Base-by-base conservation (phyloP, 1,140 invertebrate species). In the Drosophila saltans region DNA sequence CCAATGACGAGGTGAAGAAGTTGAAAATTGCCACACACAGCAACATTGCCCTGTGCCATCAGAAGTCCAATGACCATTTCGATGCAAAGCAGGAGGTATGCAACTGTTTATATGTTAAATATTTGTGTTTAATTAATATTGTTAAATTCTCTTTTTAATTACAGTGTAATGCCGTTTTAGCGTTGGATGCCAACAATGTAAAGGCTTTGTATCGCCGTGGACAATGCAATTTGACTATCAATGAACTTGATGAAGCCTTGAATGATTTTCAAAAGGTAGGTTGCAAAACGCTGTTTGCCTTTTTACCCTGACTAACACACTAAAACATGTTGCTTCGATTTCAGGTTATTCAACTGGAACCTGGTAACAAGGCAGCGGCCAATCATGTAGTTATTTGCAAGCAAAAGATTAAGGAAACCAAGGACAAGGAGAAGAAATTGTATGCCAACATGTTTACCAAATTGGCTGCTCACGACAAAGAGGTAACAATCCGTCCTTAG, bases 361-460 rank as follows among this genome's bases (percentile, higher is more conserved):
- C 94, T 3, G 86, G 92, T 65, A 94, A 94, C 79, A 94, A 93
- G 93, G 97, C 97, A 9, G 98, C 98, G 0, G 93, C 94, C 21
- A 95, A 97, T 85, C 96, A 98, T 90, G 93, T 98, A 16, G 86
- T 93, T 1, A 81, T 96, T 21, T 98, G 97, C 92, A 95, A 95
- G 61, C 94, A 95, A 66, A 94, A 95, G 57, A 94, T 98, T 3
- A 96, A 96, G 92, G 94, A 96, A 70, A 95, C 97, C 73, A 94
- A 95, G 64, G 93, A 95, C 45, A 95, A 95, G 75, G 98, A 99
- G 91, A 98, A 98, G 93, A 95, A 97, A 83, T 94, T 97, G 9
- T 99, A 98, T 93, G 95, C 95, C 2, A 98, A 98, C 91, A 99
- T 99, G 97, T 99, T 99, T 91, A 95, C 97, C 74, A 97, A 97